phyloP scores from a whole-genome alignment of 2,113 vertebrate genomes.

The Sphaerodactylus townsendi region DNA sequence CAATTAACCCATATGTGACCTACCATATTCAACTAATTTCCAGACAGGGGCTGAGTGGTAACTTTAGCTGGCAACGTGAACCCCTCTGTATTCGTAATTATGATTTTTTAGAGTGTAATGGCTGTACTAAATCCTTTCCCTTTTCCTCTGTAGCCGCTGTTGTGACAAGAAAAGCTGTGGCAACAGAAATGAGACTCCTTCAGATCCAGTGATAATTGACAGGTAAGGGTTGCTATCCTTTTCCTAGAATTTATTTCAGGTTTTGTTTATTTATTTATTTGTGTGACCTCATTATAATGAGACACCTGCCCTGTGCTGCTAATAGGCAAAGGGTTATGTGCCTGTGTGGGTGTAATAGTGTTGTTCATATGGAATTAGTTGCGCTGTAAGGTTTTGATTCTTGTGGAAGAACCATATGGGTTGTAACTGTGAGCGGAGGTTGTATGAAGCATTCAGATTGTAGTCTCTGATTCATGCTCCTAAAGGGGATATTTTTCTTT shows the following conservation, averaged over 20 bases:
- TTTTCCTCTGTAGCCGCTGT: conserved; percentile 90
- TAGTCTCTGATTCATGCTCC: conserved; percentile 75
- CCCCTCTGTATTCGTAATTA: conserved; percentile 77
- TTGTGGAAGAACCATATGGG: conserved; percentile 66
- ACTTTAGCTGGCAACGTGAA: conserved; percentile 80
- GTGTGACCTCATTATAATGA: conserved; percentile 72
- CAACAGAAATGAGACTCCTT: conserved; percentile 99
- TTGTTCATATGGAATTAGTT: conserved; percentile 66
- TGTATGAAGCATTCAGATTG: conserved; percentile 68
- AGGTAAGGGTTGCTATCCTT: conserved; percentile 90
- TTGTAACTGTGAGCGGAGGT: conserved; percentile 62
- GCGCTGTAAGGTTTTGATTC: conserved; percentile 59
- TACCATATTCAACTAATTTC: conserved; percentile 76
- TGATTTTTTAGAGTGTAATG: conserved; percentile 78
- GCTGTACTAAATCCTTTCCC: conserved; percentile 79
- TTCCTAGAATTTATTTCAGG: conserved; percentile 58
- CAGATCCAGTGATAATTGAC: conserved; percentile 99
- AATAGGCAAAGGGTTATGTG: conserved; percentile 66
- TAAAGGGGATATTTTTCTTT: conserved; percentile 72
- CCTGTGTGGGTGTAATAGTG: conserved; percentile 66
- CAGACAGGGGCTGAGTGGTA: conserved; percentile 75
- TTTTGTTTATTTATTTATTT: not conserved
- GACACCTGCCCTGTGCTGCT: conserved; percentile 76
- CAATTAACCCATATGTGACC: conserved; percentile 83
- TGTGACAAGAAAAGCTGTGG: conserved; percentile 99